Base-by-base conservation (phyloP, 2,113 vertebrate species). In the Misgurnus anguillicaudatus region DNA sequence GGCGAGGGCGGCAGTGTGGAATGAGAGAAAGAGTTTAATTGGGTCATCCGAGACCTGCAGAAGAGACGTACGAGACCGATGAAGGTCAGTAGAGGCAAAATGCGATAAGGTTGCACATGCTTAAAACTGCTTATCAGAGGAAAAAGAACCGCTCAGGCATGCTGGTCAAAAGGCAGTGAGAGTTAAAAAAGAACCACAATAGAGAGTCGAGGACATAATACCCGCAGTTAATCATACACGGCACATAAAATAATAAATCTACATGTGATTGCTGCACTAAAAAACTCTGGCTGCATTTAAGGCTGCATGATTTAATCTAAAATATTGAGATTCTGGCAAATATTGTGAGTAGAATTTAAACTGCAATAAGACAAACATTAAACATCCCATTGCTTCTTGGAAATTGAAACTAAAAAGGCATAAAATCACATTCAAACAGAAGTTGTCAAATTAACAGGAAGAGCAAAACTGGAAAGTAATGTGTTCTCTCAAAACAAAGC, bases 11-110 rank as follows among this genome's bases (percentile, higher is more conserved):
- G 51, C 45, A 42, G 66, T 41, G 51, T 5, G 24, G 38, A 69
- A 77, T 36, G 65, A 70, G 65, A 69, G 65, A 70, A 57, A 24
- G 60, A 53, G 61, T 80, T 82, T 80, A 80, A 86, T 78, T 72
- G 53, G 75, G 80, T 78, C 82, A 82, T 82, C 69, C 2, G 74
- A 80, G 82, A 75, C 41, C 47, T 16, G 60, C 64, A 21, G 67
- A 10, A 66, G 61, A 60, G 47, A 42, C 36, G 41, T 63, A 39
- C 21, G 61, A 71, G 78, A 80, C 62, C 60, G 58, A 45, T 64
- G 62, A 68, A 83, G 81, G 76, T 76, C 67, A 70, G 8, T 3
- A 36, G 66, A 66, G n/a, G 69, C 60, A 64, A 53, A 64, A 58
- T 16, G 45, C 39, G 36, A 45, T 66, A 83, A 31, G 36, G 77